Percentiles rank a stretch among this genome's conserved stretches.
phyloP scores from a whole-genome alignment of 2,888 invertebrate genomes.

The Eucera pruinosa region DNA sequence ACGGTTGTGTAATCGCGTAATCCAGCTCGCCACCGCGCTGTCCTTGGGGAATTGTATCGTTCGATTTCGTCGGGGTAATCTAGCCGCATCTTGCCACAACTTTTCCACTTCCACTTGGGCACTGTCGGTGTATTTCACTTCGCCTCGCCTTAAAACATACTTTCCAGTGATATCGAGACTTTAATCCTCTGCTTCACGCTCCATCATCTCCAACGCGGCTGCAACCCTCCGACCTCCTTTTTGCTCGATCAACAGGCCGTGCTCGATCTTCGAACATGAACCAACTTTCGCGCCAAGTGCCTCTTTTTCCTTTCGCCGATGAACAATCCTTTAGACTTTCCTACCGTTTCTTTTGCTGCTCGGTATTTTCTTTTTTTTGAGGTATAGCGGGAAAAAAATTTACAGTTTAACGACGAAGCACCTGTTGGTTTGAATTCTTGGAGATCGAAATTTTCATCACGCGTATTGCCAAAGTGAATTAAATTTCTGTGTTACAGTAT shows the following conservation, averaged over 20 bases:
- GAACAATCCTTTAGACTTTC: constrained; percentile 37
- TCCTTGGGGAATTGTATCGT: constrained; percentile 29
- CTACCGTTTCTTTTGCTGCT: background rate
- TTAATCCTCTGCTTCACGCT: constrained; percentile 64
- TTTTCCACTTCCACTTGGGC: constrained; percentile 61
- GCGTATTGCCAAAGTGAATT: background rate
- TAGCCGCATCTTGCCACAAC: constrained; percentile 47
- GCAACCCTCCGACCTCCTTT: constrained; percentile 27
- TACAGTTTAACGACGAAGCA: constrained; percentile 24
- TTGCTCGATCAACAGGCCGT: constrained; percentile 59
- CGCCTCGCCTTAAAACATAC: constrained; percentile 60
- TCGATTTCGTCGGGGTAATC: constrained; percentile 51
- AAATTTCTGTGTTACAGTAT: background rate
- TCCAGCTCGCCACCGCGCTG: constrained; percentile 4
- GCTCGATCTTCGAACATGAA: constrained; percentile 44
- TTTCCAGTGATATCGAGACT: constrained; percentile 66
- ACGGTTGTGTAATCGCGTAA: constrained; percentile 30
- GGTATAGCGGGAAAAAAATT: background rate
- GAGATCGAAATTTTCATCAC: background rate
- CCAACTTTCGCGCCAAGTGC: constrained; percentile 54
- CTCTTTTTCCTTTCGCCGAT: constrained; percentile 22
- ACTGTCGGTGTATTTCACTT: constrained; percentile 60
- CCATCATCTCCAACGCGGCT: constrained; percentile 50
- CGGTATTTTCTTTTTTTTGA: background rate
- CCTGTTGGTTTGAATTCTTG: constrained; percentile 42